Conservation (phyloP, 2,888 invertebrate species). For the Lasioglossum zephyrum region DNA sequence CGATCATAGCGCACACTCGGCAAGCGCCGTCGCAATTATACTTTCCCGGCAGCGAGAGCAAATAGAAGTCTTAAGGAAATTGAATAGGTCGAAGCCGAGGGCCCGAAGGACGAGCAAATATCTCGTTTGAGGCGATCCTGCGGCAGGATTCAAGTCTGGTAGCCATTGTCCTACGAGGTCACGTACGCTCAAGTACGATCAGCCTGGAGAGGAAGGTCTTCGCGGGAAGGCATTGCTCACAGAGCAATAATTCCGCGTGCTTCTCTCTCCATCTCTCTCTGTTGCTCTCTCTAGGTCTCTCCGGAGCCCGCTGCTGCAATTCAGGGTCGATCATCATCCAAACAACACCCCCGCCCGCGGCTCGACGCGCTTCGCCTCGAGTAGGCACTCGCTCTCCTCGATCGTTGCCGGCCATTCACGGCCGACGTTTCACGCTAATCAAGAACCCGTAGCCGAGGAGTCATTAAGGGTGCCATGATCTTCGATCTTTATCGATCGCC, state of each 20-base stretch:
- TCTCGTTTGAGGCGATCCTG: conserved; percentile 11
- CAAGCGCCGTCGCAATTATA: background rate
- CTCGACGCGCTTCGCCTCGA: conserved; percentile 28
- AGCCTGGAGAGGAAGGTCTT: conserved; percentile 62
- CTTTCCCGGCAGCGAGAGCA: background rate
- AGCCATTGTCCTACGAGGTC: conserved; percentile 78
- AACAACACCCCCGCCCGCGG: conserved; percentile 69
- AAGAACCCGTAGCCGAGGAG: conserved; percentile 8
- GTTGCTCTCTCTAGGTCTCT: conserved; percentile 22
- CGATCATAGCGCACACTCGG: background rate
- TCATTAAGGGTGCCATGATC: conserved; percentile 12
- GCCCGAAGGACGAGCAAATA: background rate
- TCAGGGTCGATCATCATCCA: conserved; percentile 68
- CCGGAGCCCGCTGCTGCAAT: conserved; percentile 21
- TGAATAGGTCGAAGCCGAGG: background rate
- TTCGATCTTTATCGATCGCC: conserved; percentile 14
- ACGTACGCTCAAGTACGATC: conserved; percentile 74
- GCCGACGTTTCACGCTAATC: conserved; percentile 37
- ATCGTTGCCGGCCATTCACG: conserved; percentile 42
- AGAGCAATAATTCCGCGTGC: conserved; percentile 68
- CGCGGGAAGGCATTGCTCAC: conserved; percentile 51
- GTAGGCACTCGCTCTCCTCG: conserved; percentile 29
- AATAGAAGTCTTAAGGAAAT: background rate
- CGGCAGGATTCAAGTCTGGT: conserved; percentile 71
- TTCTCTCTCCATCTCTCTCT: conserved; percentile 24